These are phyloP conservation scores for Brachypterus glaber DNA, from an alignment of 2,888 invertebrate genomes.

Conservation along the genomic window DNA sequence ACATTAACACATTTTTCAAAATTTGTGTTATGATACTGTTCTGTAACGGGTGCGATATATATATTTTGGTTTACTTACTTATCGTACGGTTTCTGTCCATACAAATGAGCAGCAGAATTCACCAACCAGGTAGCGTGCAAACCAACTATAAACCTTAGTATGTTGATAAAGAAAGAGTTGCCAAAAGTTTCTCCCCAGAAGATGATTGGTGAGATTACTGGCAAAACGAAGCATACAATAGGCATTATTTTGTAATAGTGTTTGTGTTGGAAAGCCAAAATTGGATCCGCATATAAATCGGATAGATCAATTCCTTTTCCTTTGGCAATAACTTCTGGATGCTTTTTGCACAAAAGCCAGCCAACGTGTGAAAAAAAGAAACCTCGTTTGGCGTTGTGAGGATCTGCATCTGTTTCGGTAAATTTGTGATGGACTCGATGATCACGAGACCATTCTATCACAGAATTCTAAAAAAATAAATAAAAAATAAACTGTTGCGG, in stretches of 20 bases:
- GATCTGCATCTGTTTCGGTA: slow-evolving; percentile 89
- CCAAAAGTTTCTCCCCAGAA: slow-evolving; percentile 64
- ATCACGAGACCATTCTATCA: slow-evolving; percentile 70
- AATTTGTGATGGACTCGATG: slow-evolving; percentile 87
- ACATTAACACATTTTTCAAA: too few species aligned
- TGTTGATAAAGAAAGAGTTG: slow-evolving; percentile 59
- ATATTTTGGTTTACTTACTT: too few species aligned
- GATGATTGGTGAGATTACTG: slow-evolving; percentile 65
- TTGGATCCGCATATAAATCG: slow-evolving; percentile 72
- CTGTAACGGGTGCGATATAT: too few species aligned
- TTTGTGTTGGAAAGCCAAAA: slow-evolving; percentile 66
- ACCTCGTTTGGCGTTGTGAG: slow-evolving; percentile 84
- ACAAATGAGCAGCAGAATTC: slow-evolving; percentile 80
- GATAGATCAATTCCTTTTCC: slow-evolving; percentile 78
- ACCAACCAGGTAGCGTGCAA: slow-evolving; percentile 82
- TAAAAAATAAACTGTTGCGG: too few species aligned
- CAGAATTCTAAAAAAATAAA: slow-evolving; percentile 59
- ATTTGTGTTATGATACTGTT: too few species aligned
- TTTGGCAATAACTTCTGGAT: slow-evolving; percentile 78
- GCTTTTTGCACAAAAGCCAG: slow-evolving; percentile 86
- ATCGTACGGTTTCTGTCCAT: slow-evolving; percentile 68
- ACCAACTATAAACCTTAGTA: slow-evolving; percentile 67
- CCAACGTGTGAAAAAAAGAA: slow-evolving; percentile 96
- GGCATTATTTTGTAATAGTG: slow-evolving; percentile 67
- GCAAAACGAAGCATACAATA: slow-evolving; percentile 63